Evolutionary conservation across 1,140 invertebrate genomes (phyloP).

Genomic region (Cheumatopsyche charites): DNA sequence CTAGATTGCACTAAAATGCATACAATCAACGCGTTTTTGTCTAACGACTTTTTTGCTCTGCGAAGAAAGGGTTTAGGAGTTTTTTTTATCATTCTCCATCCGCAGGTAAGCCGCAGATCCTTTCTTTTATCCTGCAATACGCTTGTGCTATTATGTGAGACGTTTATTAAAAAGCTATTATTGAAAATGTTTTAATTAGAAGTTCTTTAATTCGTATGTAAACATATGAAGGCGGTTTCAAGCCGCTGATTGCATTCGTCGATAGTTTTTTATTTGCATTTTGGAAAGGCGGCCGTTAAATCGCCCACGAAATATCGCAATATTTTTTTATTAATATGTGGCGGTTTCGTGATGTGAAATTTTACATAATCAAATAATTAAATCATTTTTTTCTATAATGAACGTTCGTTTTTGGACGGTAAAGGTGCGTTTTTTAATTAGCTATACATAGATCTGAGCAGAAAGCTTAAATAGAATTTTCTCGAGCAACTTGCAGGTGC

Average conservation of each 20-base stretch:
- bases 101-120: conserved; percentile 18
- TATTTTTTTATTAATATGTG: no score
- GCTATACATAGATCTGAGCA: conserved; percentile 28
- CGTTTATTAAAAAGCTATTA: conserved; percentile 24
- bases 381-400: neutral
- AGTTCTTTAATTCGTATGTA: conserved; percentile 11
- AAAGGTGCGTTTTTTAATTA: conserved; percentile 34
- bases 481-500: conserved; percentile 42
- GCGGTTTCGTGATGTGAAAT: no score
- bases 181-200: conserved; percentile 19
- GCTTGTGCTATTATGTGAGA: neutral
- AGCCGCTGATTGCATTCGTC: neutral
- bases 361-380: neutral
- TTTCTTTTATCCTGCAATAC: conserved; percentile 22
- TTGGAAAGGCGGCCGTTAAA: no score
- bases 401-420: neutral
- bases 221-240: conserved; percentile 8
- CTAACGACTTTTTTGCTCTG: conserved; percentile 34
- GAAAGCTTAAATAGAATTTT: conserved; percentile 36
- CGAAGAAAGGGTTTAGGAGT: neutral
- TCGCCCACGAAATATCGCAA: no score
- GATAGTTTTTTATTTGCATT: no score
- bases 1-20: conserved; percentile 47
- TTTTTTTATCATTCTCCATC: conserved; percentile 2
- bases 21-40: conserved; percentile 42